These are phyloP conservation scores for Zophobas morio DNA, from an alignment of 1,140 invertebrate genomes.

Conservation along the genomic window DNA sequence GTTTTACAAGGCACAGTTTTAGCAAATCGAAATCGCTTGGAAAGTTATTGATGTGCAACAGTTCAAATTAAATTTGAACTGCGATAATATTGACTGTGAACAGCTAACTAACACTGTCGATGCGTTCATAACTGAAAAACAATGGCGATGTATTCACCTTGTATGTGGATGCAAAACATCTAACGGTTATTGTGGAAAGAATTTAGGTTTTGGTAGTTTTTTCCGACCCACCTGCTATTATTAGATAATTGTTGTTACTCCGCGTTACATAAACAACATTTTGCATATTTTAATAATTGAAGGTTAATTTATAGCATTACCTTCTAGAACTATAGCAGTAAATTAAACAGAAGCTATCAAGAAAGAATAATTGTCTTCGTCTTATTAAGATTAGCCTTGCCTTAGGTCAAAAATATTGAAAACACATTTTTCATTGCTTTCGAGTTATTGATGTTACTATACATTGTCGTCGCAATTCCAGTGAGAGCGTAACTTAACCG, in stretches of 20 bases:
- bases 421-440: constrained; percentile 1
- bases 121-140: no score
- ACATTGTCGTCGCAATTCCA: no score
- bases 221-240: constrained; percentile 12
- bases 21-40: no score
- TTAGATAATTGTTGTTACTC: constrained; percentile 13
- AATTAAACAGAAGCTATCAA: constrained; percentile 31
- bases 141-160: no score
- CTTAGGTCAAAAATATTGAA: constrained; percentile 2
- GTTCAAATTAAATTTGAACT: no score
- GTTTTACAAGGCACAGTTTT: no score
- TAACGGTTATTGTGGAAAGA: not conserved
- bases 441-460: not conserved
- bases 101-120: no score
- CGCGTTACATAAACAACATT: constrained; percentile 24
- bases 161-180: no score
- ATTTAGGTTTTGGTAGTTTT: constrained; percentile 4
- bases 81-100: no score
- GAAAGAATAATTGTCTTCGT: constrained; percentile 9
- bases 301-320: constrained; percentile 4
- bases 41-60: no score
- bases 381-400: constrained; percentile 22
- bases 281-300: constrained; percentile 28
- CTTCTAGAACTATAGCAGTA: constrained; percentile 16
- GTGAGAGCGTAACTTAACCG: not conserved